phyloP scores from a whole-genome alignment of 2,888 invertebrate genomes.

The Noctua pronuba region DNA sequence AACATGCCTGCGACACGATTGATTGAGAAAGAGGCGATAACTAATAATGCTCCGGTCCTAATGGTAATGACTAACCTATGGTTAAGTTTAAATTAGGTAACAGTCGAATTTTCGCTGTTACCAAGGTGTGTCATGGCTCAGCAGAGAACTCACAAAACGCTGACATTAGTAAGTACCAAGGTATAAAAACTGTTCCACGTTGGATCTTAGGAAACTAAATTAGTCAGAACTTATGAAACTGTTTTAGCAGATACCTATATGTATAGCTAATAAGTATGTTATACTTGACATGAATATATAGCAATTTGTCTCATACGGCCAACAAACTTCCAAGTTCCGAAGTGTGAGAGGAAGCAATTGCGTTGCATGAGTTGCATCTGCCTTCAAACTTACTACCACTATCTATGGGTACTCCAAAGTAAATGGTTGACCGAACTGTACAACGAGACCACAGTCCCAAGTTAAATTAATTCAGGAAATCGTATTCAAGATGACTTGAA shows the following conservation, averaged over 20 bases:
- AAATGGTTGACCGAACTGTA: conserved; percentile 9
- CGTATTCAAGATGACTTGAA: conserved; percentile 11
- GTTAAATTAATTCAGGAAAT: conserved; percentile 42
- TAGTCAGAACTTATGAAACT: background rate
- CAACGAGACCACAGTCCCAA: conserved; percentile 9
- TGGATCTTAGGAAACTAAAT: background rate
- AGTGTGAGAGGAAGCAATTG: conserved; percentile 37
- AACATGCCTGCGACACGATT: conserved; percentile 33
- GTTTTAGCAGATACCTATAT: background rate
- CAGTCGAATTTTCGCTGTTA: background rate
- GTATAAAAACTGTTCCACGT: background rate
- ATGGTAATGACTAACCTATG: conserved; percentile 3
- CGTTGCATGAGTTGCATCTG: conserved; percentile 22
- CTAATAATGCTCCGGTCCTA: conserved; percentile 1
- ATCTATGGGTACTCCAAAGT: conserved; percentile 2
- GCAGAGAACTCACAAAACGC: background rate
- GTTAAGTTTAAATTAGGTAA: background rate
- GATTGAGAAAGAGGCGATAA: conserved; percentile 47
- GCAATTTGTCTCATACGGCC: conserved; percentile 9
- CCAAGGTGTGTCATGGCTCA: background rate
- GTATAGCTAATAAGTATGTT: background rate
- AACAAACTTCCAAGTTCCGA: conserved; percentile 28
- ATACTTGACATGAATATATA: background rate
- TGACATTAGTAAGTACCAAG: background rate
- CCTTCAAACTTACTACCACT: background rate